These are phyloP conservation scores for Neodontobutis hainanensis DNA, from an alignment of 2,113 vertebrate species.

Conservation along the genomic window DNA sequence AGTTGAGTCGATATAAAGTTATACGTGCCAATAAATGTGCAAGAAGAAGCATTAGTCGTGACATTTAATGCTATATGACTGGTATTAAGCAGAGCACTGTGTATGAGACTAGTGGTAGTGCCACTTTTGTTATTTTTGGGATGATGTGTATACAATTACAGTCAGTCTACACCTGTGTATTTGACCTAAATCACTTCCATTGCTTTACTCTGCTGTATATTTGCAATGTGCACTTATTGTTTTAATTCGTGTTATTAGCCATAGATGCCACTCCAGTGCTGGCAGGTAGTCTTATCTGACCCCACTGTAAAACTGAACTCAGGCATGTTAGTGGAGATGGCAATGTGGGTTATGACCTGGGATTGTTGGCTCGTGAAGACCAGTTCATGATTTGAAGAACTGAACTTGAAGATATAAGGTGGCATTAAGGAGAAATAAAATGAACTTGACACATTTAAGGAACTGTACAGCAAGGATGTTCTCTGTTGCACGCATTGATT, in stretches of 20 bases:
- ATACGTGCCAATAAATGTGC: slow-evolving; percentile 14
- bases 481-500: slow-evolving; percentile 15
- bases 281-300: slow-evolving; percentile 47
- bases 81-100: slow-evolving; percentile 13
- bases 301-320: slow-evolving; percentile 18
- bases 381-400: background rate
- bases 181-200: slow-evolving; percentile 5
- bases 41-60: slow-evolving; percentile 12
- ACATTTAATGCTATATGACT: slow-evolving; percentile 23
- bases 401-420: slow-evolving; percentile 1
- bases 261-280: slow-evolving; percentile 15
- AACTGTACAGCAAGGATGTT: background rate
- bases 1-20: slow-evolving; percentile 28
- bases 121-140: slow-evolving; percentile 42
- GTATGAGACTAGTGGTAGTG: slow-evolving; percentile 14
- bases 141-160: slow-evolving; percentile 25
- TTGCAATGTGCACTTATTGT: background rate
- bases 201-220: slow-evolving; percentile 8
- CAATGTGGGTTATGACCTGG: background rate
- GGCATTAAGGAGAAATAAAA: background rate
- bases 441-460: background rate
- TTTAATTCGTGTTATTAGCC: slow-evolving; percentile 3
- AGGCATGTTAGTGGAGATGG: slow-evolving; percentile 17
- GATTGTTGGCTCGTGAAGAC: background rate
- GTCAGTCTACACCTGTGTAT: slow-evolving; percentile 17